Evolutionary conservation across 2,888 invertebrate genomes (phyloP).

Genomic region (Ichneumoninae sp.): DNA sequence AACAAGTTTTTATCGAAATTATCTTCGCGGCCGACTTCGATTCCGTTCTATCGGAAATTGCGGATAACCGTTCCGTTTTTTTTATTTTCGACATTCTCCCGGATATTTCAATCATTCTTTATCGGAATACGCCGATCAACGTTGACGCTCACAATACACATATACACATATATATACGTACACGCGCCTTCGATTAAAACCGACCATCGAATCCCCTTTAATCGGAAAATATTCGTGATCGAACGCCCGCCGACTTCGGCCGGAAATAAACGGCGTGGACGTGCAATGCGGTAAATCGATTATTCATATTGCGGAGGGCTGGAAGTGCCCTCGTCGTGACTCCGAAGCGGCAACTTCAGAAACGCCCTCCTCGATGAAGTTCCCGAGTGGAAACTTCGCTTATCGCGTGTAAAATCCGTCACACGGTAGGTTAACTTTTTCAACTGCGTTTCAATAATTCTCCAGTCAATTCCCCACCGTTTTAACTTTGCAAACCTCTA

Average conservation of each 20-base stretch:
- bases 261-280: background rate
- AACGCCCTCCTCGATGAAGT: background rate
- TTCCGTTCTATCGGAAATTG: background rate
- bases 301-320: slow-evolving; percentile 1
- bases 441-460: background rate
- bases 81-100: background rate
- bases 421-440: background rate
- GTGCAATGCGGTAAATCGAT: slow-evolving; percentile 2
- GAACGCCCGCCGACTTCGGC: background rate
- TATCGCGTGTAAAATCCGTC: background rate
- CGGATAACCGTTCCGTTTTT: background rate
- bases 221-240: background rate
- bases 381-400: background rate
- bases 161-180: background rate
- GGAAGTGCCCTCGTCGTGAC: background rate
- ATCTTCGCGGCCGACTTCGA: background rate
- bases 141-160: background rate
- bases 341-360: background rate
- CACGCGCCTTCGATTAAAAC: slow-evolving; percentile 14
- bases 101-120: background rate
- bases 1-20: no score
- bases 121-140: slow-evolving; percentile 1
- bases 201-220: background rate
- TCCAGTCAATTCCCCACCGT: no score
- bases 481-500: background rate